Base-by-base conservation (phyloP, 2,888 invertebrate genomes). In the Ophraella communa region DNA sequence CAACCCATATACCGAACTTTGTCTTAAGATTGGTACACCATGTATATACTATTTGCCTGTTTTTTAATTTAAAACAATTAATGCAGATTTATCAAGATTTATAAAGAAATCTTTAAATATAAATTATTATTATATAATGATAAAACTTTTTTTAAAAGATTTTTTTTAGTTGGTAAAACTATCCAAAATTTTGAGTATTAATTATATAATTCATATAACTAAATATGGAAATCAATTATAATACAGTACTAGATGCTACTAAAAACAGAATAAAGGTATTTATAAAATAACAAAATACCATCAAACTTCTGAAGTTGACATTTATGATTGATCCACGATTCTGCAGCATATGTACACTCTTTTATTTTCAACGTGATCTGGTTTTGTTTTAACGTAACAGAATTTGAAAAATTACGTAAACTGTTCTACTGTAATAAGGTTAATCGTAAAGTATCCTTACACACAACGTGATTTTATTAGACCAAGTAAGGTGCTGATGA, bases 321-420 rank as follows among this genome's bases (percentile, higher is more conserved):
- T 39, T 39, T 39, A 39, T 39, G 39, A 39, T 39, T 39, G 8
- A 5, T 39, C 1, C 39, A 4, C 14, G 4, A 14, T 14, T 39
- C 14, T 4, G 14, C 14, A 39, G 14, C 45, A 45, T 21, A 45
- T 45, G 20, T 45, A 45, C 10, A 45, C 10, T 20, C 11, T 45
- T 21, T 11, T 45, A 4, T 14, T 45, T 7, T 45, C 21, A 20
- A 45, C 45, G 45, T 45, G 45, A 45, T 45, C 4, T 39, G 14
- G 10, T 21, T 44, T 45, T 21, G 45, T n/a, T 45, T 10, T 21
- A 45, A 45, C n/a, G 21, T 45, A 45, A 45, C 21, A 45, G 21
- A 45, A 44, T 44, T 44, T 44, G 44, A 45, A 45, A 45, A 21
- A 45, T 45, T 45, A 45, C 21, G 21, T 45, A 45, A 45, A 21